Base-by-base conservation (phyloP, 2,797 vertebrate genomes). In the Cirrhinus mrigala region DNA sequence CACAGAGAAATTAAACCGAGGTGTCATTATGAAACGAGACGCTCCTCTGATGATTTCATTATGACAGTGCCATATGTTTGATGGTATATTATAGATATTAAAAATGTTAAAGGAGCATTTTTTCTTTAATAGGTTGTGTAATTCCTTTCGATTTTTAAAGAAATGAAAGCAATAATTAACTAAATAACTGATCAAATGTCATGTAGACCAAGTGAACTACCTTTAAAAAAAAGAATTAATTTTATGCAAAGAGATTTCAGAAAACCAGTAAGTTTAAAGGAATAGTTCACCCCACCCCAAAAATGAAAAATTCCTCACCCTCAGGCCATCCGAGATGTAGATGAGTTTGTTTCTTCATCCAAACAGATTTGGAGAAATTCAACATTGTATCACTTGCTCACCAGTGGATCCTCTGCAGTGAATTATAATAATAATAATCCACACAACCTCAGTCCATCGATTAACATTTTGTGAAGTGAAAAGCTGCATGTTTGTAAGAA, bases 1-100 rank as follows among this genome's bases (percentile, higher is more conserved):
- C 83, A 79, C 83, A 48, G 83, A 85, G 83, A 85, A 85, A 85
- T 85, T 84, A 85, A 85, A 85, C 54, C 66, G 83, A 85, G 83
- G 66, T 60, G 64, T 84, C 83, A 79, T 79, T 84, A 84, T 60
- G 66, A 70, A 79, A n/a, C 27, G 33, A 79, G 83, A 79, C 6
- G 83, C 76, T 60, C 64, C 64, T 85, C 76, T 79, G 83, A 79
- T 79, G 83, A 85, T 79, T 85, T 79, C 66, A 85, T 71, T 62
- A 71, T 40, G 8, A 79, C 24, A 22, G 74, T 56, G 3, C 62
- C 82, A 44, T 76, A 83, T 84, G 82, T 69, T 20, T 76, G 22
- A 83, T 83, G 44, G 24, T 64, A 64, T 82, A 62, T 74, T 33
- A 11, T 52, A 66, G 58, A 66, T 33, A 11, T 15, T 50, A 22